Evolutionary conservation across 2,797 vertebrate species (phyloP), one percentile per base, ranked within the genome.

Genomic region (Lemur catta): DNA sequence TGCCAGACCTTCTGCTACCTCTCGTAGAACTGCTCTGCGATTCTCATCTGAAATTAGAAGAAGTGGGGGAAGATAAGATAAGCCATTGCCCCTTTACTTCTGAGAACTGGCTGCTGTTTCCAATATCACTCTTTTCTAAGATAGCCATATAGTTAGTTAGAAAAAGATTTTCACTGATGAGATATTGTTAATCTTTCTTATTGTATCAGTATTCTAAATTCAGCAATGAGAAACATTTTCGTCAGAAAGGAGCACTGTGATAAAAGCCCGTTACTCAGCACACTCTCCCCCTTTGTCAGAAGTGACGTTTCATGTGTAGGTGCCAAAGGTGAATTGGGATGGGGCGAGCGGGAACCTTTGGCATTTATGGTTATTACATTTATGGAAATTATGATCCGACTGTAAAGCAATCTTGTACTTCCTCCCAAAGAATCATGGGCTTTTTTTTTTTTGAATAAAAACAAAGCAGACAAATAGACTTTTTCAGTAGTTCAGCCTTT

Each of bases 1-100:
- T 79, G 92, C 97, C 91, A 95, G 91, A 95, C 93, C 20, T 89
- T 95, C 28, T 96, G 94, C 98, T 98, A 96, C 98, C 98, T 98
- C 97, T 97, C n/a, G 20, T 12, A 6, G 88, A 69, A 92, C 76
- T 93, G 92, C 71, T 74, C 61, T 79, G 86, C 52, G 30, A 86
- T 69, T 93, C 96, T 90, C 43, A 75, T 97, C 76, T 86, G 33
- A 63, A 96, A 84, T 85, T 90, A 97, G 84, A 93, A 81, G 71
- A 93, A 81, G 71, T 71, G 81, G 85, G 41, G 65, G 57, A 28
- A 95, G 95, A 80, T 55, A 92, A 95, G 38, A 84, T 38, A 93
- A 97, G 92, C 93, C 96, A 63, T 84, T 96, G 67, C 61, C 91
- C 90, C 35, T 8, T 89, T 61, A 84, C 92, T 48, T 97, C 43